A percentile compares a stretch with the other conserved stretches of the same genome.
Conservation (phyloP, 2,888 invertebrate species). For the Acleris emargana region DNA sequence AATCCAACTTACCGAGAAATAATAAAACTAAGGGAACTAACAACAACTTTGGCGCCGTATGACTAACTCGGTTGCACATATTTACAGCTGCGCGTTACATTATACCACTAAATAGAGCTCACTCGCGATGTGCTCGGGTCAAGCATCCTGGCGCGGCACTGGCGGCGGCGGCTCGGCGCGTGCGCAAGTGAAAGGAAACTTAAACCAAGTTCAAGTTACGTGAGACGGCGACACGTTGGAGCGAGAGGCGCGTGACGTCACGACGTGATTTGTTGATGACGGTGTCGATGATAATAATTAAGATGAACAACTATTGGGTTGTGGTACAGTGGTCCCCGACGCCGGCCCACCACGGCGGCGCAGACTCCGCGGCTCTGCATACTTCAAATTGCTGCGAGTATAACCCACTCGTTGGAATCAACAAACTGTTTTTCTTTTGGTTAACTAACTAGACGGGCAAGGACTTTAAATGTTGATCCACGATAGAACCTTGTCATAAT, state of each 20-base stretch:
- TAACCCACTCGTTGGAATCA: too few relatives aligned
- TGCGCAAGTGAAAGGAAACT: conserved; percentile 69
- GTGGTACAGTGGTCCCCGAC: too few relatives aligned
- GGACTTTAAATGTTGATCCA: too few relatives aligned
- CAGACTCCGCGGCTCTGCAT: too few relatives aligned
- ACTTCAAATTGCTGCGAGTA: too few relatives aligned
- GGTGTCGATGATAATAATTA: too few relatives aligned
- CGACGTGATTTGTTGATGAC: conserved; percentile 13
- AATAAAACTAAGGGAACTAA: conserved; percentile 57
- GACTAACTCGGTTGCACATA: conserved; percentile 61
- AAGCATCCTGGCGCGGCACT: neutral
- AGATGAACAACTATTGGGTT: too few relatives aligned
- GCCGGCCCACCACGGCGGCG: too few relatives aligned
- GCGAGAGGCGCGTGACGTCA: conserved; percentile 28
- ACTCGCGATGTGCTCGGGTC: neutral
- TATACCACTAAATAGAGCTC: conserved; percentile 29
- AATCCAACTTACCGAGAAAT: conserved; percentile 51
- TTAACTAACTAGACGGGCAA: too few relatives aligned
- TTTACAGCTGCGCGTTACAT: conserved; percentile 43
- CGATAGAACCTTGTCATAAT: too few relatives aligned
- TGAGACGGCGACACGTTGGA: conserved; percentile 47
- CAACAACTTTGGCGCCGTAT: conserved; percentile 69
- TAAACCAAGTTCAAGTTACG: conserved; percentile 51
- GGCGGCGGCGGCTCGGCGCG: conserved; percentile 3
- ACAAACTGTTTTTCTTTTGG: too few relatives aligned